Evolutionary conservation across 2,797 vertebrate species (phyloP), one percentile per base, ranked within the genome.

Genomic region (Xerus rutilus): DNA sequence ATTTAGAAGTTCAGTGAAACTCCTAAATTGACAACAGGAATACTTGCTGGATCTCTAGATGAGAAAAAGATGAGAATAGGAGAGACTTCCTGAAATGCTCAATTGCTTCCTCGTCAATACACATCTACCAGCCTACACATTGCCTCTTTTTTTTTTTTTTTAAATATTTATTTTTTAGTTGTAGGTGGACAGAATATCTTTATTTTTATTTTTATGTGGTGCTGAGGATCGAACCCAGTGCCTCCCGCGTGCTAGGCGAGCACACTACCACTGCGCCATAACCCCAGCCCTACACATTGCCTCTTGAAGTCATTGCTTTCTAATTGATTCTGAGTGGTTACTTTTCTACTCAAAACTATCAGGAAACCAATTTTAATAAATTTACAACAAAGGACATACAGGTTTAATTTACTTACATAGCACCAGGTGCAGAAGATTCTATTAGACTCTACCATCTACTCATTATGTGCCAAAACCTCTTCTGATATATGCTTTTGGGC

Each of bases 341-440:
- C 32, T 93, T 88, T 83, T 86, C 28, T 83, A 25, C 69, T 94
- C 45, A 78, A 89, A 90, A 85, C 76, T 86, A 49, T 64, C 39
- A 78, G 57, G 76, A 96, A 69, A 18, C 23, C 82, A 91, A 18
- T 62, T 86, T 93, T 94, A 92, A 82, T 28, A 23, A 72, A 17
- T 88, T 94, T 92, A 91, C 28, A 88, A 95, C 45, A 92, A 82
- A 52, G 32, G 59, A 83, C 17, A 64, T 39, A 81, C 85, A 79
- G 11, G 67, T 52, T 86, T 88, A 91, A 83, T 32, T 93, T 88
- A 67, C 49, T 94, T 93, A 43, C 15, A 69, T 28, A 90, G n/a
- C 39, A 93, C 54, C 39, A 93, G 32, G 28, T 52, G 78, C 12
- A 95, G 59, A 89, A n/a, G 64, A 73, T 52, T 25, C 59, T 74